These are phyloP conservation scores for Telenomus remus DNA, from an alignment of 1,140 invertebrate genomes.

Conservation along the genomic window DNA sequence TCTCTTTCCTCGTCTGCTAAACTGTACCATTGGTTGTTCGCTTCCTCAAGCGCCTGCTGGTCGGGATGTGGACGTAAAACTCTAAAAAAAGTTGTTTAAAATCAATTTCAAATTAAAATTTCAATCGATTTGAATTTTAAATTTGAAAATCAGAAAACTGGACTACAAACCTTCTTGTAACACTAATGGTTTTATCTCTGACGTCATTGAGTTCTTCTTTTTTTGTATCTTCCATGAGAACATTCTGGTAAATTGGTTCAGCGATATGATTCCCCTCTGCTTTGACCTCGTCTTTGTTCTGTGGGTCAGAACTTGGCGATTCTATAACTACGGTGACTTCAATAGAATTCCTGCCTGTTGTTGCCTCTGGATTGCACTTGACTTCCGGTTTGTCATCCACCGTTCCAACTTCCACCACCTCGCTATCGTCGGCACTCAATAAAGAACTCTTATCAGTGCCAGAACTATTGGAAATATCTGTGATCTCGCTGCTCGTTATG, in stretches of 20 bases:
- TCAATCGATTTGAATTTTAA: neutral
- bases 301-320: constrained; percentile 1
- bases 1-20: constrained; percentile 81
- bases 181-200: constrained; percentile 53
- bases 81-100: constrained; percentile 54
- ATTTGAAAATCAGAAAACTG: constrained; percentile 1
- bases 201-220: constrained; percentile 27
- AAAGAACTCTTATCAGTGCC: constrained; percentile 71
- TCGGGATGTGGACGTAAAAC: constrained; percentile 76
- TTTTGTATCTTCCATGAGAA: constrained; percentile 59
- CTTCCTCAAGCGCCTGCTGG: constrained; percentile 74
- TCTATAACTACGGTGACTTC: constrained; percentile 8
- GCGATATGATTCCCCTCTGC: constrained; percentile 3
- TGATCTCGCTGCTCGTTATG: constrained; percentile 71
- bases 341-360: neutral
- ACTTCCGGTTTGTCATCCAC: constrained; percentile 22
- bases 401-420: constrained; percentile 67
- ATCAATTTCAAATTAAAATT: no score
- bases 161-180: constrained; percentile 54
- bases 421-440: constrained; percentile 72
- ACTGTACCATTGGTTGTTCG: constrained; percentile 83
- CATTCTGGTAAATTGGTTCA: constrained; percentile 70
- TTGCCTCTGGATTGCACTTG: constrained; percentile 12
- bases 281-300: constrained; percentile 51
- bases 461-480: constrained; percentile 69